These are phyloP conservation scores for Bombyx mori DNA, from an alignment of 1,140 invertebrate genomes.

Conservation along the genomic window DNA sequence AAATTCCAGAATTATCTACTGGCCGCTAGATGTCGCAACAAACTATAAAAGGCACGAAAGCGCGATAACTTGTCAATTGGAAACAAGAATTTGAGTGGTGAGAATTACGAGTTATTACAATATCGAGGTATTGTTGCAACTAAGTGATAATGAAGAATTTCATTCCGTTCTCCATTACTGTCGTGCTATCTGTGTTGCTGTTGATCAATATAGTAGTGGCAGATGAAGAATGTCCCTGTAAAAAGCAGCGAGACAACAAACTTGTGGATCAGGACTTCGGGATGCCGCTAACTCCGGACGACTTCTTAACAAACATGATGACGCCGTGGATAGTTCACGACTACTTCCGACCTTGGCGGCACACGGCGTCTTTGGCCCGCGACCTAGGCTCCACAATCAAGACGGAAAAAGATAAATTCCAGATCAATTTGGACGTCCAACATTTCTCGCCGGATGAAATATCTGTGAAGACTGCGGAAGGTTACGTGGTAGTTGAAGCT, in stretches of 20 bases:
- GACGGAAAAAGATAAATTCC: constrained; percentile 64
- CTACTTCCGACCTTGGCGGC: constrained; percentile 72
- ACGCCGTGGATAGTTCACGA: constrained; percentile 28
- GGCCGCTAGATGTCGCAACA: constrained; percentile 39
- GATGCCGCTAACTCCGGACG: constrained; percentile 33
- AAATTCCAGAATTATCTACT: constrained; percentile 40
- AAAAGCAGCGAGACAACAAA: constrained; percentile 14
- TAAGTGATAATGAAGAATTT: constrained; percentile 1
- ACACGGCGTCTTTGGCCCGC: constrained; percentile 76
- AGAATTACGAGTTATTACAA: not conserved
- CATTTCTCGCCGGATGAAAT: constrained; percentile 80
- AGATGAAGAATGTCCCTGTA: constrained; percentile 26
- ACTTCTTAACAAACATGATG: constrained; percentile 57
- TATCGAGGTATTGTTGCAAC: not conserved
- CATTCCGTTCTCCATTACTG: constrained; percentile 13
- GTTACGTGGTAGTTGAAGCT: constrained; percentile 77
- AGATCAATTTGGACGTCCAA: constrained; percentile 50
- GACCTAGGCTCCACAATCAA: constrained; percentile 49
- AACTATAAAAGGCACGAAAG: constrained; percentile 28
- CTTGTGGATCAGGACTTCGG: constrained; percentile 46
- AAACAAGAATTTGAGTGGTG: not conserved
- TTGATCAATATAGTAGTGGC: constrained; percentile 10
- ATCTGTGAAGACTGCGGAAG: constrained; percentile 80
- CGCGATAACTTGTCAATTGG: constrained; percentile 6
- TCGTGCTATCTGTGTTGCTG: constrained; percentile 17